Evolutionary conservation across 2,888 invertebrate genomes (phyloP), one percentile per base, ranked within the genome.

Genomic region (Liopterus haemorrhoidalis): DNA sequence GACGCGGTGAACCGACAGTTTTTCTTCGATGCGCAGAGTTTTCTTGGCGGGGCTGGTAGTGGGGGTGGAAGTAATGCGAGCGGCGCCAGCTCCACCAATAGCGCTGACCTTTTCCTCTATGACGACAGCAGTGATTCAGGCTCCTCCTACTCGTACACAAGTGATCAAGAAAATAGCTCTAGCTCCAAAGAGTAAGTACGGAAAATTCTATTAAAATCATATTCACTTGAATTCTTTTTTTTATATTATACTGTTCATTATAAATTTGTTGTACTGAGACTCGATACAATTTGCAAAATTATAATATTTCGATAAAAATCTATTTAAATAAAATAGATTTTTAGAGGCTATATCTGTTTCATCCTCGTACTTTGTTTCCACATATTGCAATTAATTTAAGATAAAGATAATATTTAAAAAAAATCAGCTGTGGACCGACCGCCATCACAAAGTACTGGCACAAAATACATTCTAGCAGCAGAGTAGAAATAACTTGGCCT

Each of bases 141-240:
- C 57, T 83, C 84, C 42, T 79, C 78, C 56, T 74, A 81, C 49
- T 70, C 71, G n/a, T 87, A 84, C 62, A 82, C 82, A 49, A 88
- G 88, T 64, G 88, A 89, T 59, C 86, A 87, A 65, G 89, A 89
- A 63, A 87, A 87, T 62, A 79, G 75, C 52, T 74, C 79, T 0
- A 73, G 77, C 28, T 69, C 72, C 41, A 82, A 81, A 72, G 78
- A 82, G 85, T 83, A 69, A 70, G 69, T 66, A 33, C 31, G 33
- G 4, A 8, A 8, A 28, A 28, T 28, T 28, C 11, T 28, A 28
- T 12, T 25, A n/a, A n/a, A 25, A 2, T n/a, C 25, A n/a, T 4
- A n/a, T n/a, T n/a, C n/a, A 25, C 11, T 3, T 25, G 11, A n/a
- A 25, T 25, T 25, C 25, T 11, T n/a, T 25, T 1, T 25, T 11